These are phyloP conservation scores for Sinelater perroti DNA, from an alignment of 2,888 invertebrate species.

Conservation along the genomic window DNA sequence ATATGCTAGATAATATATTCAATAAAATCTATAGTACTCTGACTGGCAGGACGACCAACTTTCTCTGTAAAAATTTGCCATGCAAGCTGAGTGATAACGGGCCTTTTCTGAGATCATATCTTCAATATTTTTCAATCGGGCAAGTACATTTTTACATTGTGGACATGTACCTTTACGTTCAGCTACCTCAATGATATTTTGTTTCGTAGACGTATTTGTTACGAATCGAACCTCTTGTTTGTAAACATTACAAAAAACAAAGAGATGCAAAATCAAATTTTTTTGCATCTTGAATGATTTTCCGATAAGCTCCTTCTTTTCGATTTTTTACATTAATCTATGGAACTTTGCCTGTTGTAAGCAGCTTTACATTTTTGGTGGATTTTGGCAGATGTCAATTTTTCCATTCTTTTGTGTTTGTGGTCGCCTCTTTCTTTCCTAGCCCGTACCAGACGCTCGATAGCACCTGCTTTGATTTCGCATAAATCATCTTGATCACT, in stretches of 20 bases:
- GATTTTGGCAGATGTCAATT: conserved; percentile 40
- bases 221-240: no score
- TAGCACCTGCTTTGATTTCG: conserved; percentile 34
- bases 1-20: conserved; percentile 45
- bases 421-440: conserved; percentile 40
- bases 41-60: no score
- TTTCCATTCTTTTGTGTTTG: conserved; percentile 41
- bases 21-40: conserved; percentile 44
- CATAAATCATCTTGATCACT: conserved; percentile 33
- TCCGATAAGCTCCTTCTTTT: conserved; percentile 19
- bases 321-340: conserved; percentile 37
- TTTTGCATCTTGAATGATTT: conserved; percentile 41
- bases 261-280: conserved; percentile 42
- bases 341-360: no score
- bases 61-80: conserved; percentile 44
- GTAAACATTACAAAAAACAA: no score
- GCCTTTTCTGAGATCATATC: conserved; percentile 44
- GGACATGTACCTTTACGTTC: no score
- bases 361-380: conserved; percentile 40
- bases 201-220: no score
- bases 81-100: conserved; percentile 46
- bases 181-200: conserved; percentile 42
- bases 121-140: conserved; percentile 41
- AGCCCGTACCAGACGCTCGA: conserved; percentile 25
- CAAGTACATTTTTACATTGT: conserved; percentile 43